A percentile compares a stretch with the other conserved stretches of the same genome.
Conservation (phyloP, 37 sponge, comb jelly and placozoan genomes). For the Amphimedon queenslandica region DNA sequence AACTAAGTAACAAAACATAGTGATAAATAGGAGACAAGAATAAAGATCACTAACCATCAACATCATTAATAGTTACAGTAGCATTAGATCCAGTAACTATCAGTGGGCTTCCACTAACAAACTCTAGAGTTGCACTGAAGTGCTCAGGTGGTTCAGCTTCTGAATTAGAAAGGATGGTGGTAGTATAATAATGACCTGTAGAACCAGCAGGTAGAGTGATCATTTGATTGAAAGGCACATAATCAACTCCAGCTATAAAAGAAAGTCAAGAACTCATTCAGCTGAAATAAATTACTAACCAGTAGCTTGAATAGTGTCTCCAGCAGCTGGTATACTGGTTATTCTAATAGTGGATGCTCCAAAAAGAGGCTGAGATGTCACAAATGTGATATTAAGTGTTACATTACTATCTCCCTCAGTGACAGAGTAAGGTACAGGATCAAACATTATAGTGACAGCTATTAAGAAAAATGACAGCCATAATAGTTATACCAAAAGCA, state of each 20-base stretch:
- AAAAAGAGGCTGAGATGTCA: no score
- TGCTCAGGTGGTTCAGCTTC: neutral
- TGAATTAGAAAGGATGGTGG: neutral
- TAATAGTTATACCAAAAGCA: neutral
- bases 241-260: constrained; percentile 20
- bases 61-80: constrained; percentile 10
- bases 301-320: no score
- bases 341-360: no score
- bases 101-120: neutral
- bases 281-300: no score
- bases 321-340: no score
- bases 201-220: constrained; percentile 1
- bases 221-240: neutral
- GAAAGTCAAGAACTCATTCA: neutral
- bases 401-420: constrained; percentile 7
- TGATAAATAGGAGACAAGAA: neutral
- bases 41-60: neutral
- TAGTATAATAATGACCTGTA: neutral
- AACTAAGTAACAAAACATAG: constrained; percentile 3
- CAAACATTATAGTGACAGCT: constrained; percentile 12
- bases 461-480: neutral
- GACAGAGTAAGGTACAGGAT: constrained; percentile 17
- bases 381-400: no score
- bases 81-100: neutral
- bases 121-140: neutral